phyloP scores from a whole-genome alignment of 2,888 invertebrate genomes.

The Sycophila texana region DNA sequence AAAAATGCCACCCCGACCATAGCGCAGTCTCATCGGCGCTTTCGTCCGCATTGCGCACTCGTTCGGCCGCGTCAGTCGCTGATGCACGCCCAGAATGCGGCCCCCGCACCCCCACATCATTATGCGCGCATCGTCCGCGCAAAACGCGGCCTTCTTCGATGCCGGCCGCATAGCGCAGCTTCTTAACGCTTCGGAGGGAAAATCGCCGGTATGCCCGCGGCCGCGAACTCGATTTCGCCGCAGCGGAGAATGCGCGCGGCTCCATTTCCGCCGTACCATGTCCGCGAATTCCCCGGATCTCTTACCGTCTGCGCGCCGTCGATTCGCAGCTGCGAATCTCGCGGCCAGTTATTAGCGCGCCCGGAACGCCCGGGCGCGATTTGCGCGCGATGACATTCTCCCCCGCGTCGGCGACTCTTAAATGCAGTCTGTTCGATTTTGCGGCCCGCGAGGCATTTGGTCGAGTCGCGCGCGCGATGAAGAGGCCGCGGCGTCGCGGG shows the following conservation, averaged over 20 bases:
- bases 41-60: neutral
- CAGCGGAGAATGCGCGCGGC: neutral
- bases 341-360: slow-evolving; percentile 30
- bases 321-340: slow-evolving; percentile 4
- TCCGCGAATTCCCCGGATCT: slow-evolving; percentile 38
- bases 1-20: neutral
- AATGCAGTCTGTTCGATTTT: neutral
- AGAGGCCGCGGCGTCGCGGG: no score
- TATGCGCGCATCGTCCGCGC: neutral
- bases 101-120: neutral
- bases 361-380: slow-evolving; percentile 6
- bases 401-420: slow-evolving; percentile 19
- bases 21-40: neutral
- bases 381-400: slow-evolving; percentile 17
- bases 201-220: slow-evolving; percentile 19
- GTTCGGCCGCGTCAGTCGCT: neutral
- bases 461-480: neutral
- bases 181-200: slow-evolving; percentile 17
- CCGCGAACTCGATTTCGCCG: slow-evolving; percentile 14
- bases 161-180: slow-evolving; percentile 1
- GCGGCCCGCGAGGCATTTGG: slow-evolving; percentile 9
- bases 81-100: slow-evolving; percentile 8
- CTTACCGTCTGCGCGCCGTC: slow-evolving; percentile 1
- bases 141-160: neutral
- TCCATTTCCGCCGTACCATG: neutral